Percentiles rank a stretch among this genome's conserved stretches.
Conservation (phyloP, 2,797 vertebrate species). For the Dicrostonyx torquatus region DNA sequence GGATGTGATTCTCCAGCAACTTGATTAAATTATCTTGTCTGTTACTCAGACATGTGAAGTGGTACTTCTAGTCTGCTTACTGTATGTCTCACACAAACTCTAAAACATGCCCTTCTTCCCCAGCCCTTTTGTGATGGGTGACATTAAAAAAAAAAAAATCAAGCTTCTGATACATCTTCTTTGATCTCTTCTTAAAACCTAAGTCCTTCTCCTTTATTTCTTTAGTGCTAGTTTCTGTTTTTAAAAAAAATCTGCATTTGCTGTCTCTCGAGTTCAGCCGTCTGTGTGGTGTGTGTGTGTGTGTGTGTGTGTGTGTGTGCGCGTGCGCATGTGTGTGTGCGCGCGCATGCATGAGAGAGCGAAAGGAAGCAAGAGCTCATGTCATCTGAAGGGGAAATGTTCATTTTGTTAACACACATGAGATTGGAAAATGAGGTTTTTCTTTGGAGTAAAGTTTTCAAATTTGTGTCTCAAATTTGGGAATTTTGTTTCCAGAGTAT, state of each 20-base stretch:
- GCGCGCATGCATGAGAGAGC: not conserved
- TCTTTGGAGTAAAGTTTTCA: slow-evolving; percentile 17
- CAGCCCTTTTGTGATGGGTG: slow-evolving; percentile 35
- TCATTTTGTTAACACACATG: slow-evolving; percentile 16
- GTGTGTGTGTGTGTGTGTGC: not conserved
- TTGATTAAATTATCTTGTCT: not conserved
- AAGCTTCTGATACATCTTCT: slow-evolving; percentile 4
- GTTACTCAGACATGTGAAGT: not conserved
- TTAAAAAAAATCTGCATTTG: not conserved
- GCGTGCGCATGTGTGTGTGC: no score
- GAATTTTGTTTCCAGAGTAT: not conserved
- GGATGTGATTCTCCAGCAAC: not conserved
- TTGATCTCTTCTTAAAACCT: not conserved
- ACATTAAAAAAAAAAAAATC: not conserved
- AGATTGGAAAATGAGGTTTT: slow-evolving; percentile 47
- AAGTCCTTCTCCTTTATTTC: slow-evolving; percentile 14
- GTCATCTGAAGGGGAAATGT: not conserved
- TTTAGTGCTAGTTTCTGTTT: not conserved
- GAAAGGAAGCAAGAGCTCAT: not conserved
- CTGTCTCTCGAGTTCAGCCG: not conserved
- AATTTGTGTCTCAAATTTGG: not conserved
- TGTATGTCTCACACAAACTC: not conserved
- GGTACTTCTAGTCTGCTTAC: not conserved
- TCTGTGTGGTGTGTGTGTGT: not conserved
- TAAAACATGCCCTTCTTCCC: not conserved